Conservation (phyloP, 2,888 invertebrate species). For the Diloba caeruleocephala region DNA sequence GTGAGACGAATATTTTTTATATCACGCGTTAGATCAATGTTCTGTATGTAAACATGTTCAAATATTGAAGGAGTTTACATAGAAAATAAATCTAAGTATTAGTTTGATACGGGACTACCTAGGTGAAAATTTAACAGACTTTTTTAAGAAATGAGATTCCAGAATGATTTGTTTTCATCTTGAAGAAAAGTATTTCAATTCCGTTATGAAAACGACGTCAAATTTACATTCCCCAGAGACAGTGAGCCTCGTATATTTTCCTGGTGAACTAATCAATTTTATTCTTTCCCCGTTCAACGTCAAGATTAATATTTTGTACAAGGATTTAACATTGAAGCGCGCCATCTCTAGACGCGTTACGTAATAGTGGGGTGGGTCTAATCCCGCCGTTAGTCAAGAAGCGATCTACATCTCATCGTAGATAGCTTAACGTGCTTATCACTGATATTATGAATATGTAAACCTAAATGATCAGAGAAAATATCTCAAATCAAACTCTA, state of each 20-base stretch:
- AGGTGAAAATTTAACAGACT: background rate
- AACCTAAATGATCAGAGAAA: too few species aligned
- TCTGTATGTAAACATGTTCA: slow-evolving; percentile 15
- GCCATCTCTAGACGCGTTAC: slow-evolving; percentile 15
- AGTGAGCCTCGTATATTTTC: slow-evolving; percentile 17
- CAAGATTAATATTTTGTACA: slow-evolving; percentile 40
- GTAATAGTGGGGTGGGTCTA: slow-evolving; percentile 14
- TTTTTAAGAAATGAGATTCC: background rate
- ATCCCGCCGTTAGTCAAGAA: slow-evolving; percentile 1
- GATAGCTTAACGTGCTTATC: slow-evolving; percentile 12
- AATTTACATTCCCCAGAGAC: slow-evolving; percentile 21
- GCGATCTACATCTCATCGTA: slow-evolving; percentile 7
- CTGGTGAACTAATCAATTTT: slow-evolving; percentile 34
- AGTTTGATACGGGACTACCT: background rate
- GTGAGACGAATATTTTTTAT: slow-evolving; percentile 8
- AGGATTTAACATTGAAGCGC: slow-evolving; percentile 33
- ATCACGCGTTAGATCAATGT: slow-evolving; percentile 15
- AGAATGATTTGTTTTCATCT: background rate
- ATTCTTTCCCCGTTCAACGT: slow-evolving; percentile 19
- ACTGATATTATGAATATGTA: slow-evolving; percentile 10
- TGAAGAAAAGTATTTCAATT: slow-evolving; percentile 11
- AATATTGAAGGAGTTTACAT: slow-evolving; percentile 7
- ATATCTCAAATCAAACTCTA: too few species aligned
- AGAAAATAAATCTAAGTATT: slow-evolving; percentile 2
- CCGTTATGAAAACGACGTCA: slow-evolving; percentile 26